Evolutionary conservation across 2,797 vertebrate genomes (phyloP).

Genomic region (Ataeniobius toweri): DNA sequence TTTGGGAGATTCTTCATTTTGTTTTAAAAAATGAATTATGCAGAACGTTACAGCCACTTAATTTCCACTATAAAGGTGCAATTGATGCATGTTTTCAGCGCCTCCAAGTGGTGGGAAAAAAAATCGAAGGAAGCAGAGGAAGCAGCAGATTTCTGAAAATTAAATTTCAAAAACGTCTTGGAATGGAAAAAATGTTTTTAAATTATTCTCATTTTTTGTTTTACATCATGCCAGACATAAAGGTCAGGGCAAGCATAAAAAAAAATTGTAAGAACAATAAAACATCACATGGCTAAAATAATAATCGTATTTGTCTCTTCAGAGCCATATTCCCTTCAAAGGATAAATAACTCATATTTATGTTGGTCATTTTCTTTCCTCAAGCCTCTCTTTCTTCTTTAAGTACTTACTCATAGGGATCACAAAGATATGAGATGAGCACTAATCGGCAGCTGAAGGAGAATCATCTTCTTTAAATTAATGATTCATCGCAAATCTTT

Average conservation of each 20-base stretch:
- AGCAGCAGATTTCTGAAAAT: not conserved
- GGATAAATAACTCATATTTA: not conserved
- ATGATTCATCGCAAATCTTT: not conserved
- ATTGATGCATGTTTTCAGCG: slow-evolving; percentile 2
- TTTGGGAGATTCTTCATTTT: not conserved
- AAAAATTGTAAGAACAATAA: too few relatives aligned
- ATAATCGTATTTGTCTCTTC: not conserved
- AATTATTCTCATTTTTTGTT: too few relatives aligned
- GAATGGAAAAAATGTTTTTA: not conserved
- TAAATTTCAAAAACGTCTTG: not conserved
- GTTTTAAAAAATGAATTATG: not conserved
- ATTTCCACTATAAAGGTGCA: not conserved
- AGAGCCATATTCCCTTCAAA: not conserved
- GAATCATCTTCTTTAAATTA: not conserved
- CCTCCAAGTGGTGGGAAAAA: not conserved
- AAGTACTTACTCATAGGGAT: not conserved
- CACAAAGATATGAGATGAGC: not conserved
- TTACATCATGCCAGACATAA: not conserved
- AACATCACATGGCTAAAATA: too few relatives aligned
- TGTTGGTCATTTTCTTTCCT: not conserved
- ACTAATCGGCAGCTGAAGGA: not conserved
- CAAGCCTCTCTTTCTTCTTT: not conserved
- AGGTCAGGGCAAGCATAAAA: not conserved
- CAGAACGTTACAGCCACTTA: not conserved
- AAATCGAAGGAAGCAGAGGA: not conserved